Evolutionary conservation across 2,888 invertebrate species (phyloP).

Genomic region (Amiota minor): DNA sequence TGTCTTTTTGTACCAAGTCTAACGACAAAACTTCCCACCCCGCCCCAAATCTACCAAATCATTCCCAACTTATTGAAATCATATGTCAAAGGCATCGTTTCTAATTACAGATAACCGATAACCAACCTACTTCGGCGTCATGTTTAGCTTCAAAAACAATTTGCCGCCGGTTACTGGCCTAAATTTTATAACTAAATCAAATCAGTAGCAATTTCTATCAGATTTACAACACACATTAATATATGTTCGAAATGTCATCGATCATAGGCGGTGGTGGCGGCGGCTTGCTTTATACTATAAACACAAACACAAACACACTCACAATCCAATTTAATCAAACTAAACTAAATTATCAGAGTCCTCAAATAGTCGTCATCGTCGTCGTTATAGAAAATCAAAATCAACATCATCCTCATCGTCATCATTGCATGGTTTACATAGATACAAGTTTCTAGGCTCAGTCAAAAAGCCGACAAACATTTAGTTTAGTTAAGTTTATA

Average conservation of each 20-base stretch:
- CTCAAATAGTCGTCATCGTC: conserved; percentile 53
- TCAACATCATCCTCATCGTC: conserved; percentile 42
- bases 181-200: neutral
- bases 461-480: conserved; percentile 69
- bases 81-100: conserved; percentile 40
- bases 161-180: conserved; percentile 1
- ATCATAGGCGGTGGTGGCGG: conserved; percentile 60
- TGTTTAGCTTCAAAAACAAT: neutral
- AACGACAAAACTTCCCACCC: neutral
- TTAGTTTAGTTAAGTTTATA: neutral
- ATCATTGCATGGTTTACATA: conserved; percentile 58
- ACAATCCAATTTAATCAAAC: conserved; percentile 48
- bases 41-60: neutral
- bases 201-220: conserved; percentile 51
- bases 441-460: too few species aligned
- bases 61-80: neutral
- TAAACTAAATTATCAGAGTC: conserved; percentile 50
- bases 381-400: conserved; percentile 57
- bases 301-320: conserved; percentile 1
- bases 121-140: neutral
- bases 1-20: neutral
- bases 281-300: conserved; percentile 57
- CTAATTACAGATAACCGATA: conserved; percentile 60
- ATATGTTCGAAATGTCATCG: conserved; percentile 61
- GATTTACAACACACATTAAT: conserved; percentile 63